Conservation (phyloP, 2,113 vertebrate genomes). For the Odontophorus gujanensis region DNA sequence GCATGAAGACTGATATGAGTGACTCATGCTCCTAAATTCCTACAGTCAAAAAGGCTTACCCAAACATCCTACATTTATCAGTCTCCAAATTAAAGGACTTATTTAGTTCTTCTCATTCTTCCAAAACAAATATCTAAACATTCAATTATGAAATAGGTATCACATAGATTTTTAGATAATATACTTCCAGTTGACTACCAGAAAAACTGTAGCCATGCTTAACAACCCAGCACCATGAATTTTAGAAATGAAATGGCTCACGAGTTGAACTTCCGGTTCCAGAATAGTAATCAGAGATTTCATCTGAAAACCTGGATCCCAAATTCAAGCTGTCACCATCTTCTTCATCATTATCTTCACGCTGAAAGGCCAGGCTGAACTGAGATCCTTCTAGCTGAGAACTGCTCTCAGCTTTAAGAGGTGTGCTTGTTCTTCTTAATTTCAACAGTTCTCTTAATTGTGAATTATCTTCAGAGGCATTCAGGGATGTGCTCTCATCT, state of each 20-base stretch:
- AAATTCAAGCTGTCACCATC: slow-evolving; percentile 16
- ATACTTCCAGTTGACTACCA: neutral
- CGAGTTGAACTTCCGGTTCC: slow-evolving; percentile 45
- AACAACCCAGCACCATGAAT: neutral
- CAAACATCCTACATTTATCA: neutral
- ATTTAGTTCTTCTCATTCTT: neutral
- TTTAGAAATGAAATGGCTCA: slow-evolving; percentile 71
- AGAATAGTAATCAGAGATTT: slow-evolving; percentile 39
- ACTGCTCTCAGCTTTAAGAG: neutral
- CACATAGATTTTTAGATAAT: neutral
- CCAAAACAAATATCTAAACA: neutral
- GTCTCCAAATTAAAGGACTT: neutral
- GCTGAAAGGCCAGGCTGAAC: neutral
- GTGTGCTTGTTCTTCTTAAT: slow-evolving; percentile 16
- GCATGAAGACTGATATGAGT: neutral
- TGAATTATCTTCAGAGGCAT: neutral
- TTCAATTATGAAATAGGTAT: neutral
- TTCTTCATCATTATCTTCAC: slow-evolving; percentile 24
- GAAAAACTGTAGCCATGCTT: neutral
- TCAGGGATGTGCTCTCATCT: neutral
- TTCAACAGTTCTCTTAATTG: neutral
- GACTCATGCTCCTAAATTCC: neutral
- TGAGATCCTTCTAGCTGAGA: slow-evolving; percentile 5
- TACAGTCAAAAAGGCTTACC: neutral
- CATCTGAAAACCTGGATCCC: slow-evolving; percentile 58